Conservation (phyloP, 2,888 invertebrate species). For the Rapana venosa region DNA sequence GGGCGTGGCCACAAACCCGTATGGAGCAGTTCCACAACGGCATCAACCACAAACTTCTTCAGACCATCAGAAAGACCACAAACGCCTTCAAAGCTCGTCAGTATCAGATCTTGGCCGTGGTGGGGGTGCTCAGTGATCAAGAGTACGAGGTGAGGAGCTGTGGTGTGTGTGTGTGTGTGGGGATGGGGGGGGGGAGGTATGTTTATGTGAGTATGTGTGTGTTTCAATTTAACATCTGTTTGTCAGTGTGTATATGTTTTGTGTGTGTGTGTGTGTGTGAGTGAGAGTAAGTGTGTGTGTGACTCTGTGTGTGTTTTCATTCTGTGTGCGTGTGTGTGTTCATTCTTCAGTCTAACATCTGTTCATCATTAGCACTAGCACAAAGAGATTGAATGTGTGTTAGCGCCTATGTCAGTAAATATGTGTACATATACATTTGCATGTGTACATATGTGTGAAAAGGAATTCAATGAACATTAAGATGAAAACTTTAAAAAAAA, state of each 20-base stretch:
- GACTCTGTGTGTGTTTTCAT: neutral
- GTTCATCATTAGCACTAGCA: too few relatives aligned
- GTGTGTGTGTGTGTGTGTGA: constrained; percentile 31
- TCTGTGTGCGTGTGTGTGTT: neutral
- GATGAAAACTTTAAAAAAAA: too few relatives aligned
- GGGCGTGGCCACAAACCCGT: constrained; percentile 85
- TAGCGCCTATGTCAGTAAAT: too few relatives aligned
- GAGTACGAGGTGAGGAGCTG: constrained; percentile 77
- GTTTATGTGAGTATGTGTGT: neutral
- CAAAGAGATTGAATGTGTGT: too few relatives aligned
- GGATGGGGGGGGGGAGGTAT: neutral
- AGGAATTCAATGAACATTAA: too few relatives aligned
- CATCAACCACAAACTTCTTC: constrained; percentile 82
- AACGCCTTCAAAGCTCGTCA: constrained; percentile 89
- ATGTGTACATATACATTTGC: too few relatives aligned
- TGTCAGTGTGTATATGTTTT: neutral
- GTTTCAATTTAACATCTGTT: neutral
- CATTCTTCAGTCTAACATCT: neutral
- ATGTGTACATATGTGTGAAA: too few relatives aligned
- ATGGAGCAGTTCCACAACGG: constrained; percentile 84
- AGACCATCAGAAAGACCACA: constrained; percentile 86
- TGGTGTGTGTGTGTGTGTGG: neutral
- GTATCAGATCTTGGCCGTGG: constrained; percentile 91
- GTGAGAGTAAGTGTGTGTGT: neutral
- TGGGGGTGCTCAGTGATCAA: constrained; percentile 85